These are phyloP conservation scores for Gambelia wislizenii DNA, from an alignment of 2,797 vertebrate species.

Conservation along the genomic window DNA sequence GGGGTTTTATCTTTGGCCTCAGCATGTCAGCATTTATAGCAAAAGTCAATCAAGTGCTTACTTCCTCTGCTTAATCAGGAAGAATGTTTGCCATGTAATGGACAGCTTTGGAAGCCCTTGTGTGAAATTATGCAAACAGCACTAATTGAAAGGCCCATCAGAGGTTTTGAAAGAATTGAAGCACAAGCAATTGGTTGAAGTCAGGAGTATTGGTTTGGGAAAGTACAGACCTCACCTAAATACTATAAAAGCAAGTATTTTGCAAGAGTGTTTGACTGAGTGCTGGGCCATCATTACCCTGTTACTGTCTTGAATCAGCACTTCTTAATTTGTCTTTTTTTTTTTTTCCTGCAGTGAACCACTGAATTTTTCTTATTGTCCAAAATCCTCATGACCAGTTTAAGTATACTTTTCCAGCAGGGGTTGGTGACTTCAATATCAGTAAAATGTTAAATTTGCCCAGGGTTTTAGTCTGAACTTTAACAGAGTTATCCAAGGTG, in stretches of 20 bases:
- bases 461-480: no score
- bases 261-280: conserved; percentile 2
- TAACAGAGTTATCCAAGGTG: no score
- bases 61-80: conserved; percentile 81
- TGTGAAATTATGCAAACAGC: conserved; percentile 71
- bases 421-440: no score
- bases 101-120: conserved; percentile 71
- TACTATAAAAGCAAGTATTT: conserved; percentile 24
- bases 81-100: conserved; percentile 71
- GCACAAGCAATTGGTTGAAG: conserved; percentile 53
- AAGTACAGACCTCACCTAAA: rapidly evolving
- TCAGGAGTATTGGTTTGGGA: conserved; percentile 17
- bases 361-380: neutral
- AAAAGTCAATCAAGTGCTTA: conserved; percentile 81
- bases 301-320: conserved; percentile 11
- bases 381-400: neutral
- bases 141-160: conserved; percentile 70
- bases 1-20: conserved; percentile 69
- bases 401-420: neutral
- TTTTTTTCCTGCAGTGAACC: neutral
- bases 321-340: neutral
- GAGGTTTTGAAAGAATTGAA: conserved; percentile 61
- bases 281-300: conserved; percentile 14
- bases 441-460: no score
- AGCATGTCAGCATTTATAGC: conserved; percentile 81